Percentiles rank a stretch among this genome's conserved stretches.
Evolutionary conservation across 2,888 invertebrate genomes (phyloP).

Genomic region (Siphonodentalium dalli): DNA sequence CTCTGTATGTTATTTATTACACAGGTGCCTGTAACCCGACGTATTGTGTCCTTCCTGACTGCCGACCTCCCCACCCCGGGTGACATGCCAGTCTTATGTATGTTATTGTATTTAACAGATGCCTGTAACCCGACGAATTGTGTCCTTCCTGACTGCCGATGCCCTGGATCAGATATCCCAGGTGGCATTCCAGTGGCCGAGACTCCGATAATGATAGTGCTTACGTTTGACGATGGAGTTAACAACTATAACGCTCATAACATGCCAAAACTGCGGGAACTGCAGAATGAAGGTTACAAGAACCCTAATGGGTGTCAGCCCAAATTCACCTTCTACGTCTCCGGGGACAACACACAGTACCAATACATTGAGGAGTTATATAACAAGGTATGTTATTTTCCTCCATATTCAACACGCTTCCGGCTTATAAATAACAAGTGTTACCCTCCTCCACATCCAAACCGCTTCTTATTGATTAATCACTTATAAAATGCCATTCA

Average conservation of each 20-base stretch:
- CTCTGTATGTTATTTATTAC: too few species aligned
- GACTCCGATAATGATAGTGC: constrained; percentile 43
- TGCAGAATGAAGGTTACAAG: constrained; percentile 18
- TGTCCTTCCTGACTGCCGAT: constrained; percentile 32
- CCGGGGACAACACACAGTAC: constrained; percentile 99
- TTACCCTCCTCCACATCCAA: too few species aligned
- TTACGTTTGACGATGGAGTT: constrained; percentile 48
- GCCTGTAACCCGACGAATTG: constrained; percentile 25
- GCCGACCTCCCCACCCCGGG: too few species aligned
- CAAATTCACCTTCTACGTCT: constrained; percentile 95
- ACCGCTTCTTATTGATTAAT: too few species aligned
- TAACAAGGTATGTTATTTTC: too few species aligned
- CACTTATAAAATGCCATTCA: too few species aligned
- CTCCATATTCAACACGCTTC: too few species aligned
- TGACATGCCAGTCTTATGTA: too few species aligned
- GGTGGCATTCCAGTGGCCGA: constrained; percentile 25
- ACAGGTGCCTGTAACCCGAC: too few species aligned
- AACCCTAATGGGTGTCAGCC: constrained; percentile 74
- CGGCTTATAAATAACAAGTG: too few species aligned
- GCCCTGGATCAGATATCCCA: constrained; percentile 32
- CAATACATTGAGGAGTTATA: constrained; percentile 96
- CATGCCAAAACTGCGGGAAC: constrained; percentile 32
- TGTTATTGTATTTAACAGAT: too few species aligned
- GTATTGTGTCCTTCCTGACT: too few species aligned
- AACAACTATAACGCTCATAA: constrained; percentile 31